Evolutionary conservation across 2,888 invertebrate species (phyloP).

Genomic region (Apoda limacodes): DNA sequence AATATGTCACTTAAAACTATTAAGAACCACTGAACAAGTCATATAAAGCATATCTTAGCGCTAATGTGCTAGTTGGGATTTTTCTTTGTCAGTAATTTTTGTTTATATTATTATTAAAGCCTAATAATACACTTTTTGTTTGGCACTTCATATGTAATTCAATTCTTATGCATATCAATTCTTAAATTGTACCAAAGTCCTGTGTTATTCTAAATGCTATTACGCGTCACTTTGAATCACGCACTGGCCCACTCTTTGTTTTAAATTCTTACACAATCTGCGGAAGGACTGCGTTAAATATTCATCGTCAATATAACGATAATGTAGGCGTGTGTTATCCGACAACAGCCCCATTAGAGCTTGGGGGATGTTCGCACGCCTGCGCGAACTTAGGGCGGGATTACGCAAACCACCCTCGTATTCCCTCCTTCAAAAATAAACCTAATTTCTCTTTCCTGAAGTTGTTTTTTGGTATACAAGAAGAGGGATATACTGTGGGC

Average conservation of each 20-base stretch:
- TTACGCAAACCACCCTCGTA: conserved; percentile 35
- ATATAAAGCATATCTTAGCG: no score
- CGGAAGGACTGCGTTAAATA: conserved; percentile 48
- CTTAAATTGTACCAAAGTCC: no score
- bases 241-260: conserved; percentile 12
- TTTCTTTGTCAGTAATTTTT: no score
- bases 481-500: conserved; percentile 32
- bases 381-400: conserved; percentile 55
- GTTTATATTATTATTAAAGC: no score
- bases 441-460: conserved; percentile 15
- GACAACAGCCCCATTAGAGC: conserved; percentile 29
- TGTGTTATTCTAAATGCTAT: no score
- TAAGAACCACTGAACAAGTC: no score
- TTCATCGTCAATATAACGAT: conserved; percentile 60
- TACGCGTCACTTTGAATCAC: conserved; percentile 17
- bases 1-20: no score
- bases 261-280: conserved; percentile 31
- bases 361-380: conserved; percentile 38
- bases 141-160: no score
- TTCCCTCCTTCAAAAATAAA: conserved; percentile 19
- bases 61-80: no score
- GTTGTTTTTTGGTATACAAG: conserved; percentile 11
- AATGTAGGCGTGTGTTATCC: conserved; percentile 64
- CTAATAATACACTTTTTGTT: no score
- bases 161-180: no score